Evolutionary conservation across 1,140 invertebrate species (phyloP).

Genomic region (Microplitis mediator): DNA sequence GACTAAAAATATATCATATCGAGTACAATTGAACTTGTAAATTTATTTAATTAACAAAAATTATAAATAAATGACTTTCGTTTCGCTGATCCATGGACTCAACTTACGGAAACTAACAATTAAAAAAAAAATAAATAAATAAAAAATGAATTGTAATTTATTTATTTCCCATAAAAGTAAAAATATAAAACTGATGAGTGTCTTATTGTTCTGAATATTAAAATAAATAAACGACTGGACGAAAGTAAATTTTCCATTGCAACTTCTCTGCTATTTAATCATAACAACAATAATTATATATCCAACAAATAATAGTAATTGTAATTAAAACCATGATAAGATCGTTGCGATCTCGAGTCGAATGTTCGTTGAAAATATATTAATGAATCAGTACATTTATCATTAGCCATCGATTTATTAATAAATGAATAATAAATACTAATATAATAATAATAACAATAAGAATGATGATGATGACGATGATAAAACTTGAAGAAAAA

Average conservation of each 20-base stretch:
- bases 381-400: no score
- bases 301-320: background rate
- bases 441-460: background rate
- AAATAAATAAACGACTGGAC: conserved; percentile 47
- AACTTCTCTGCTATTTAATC: background rate
- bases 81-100: no score
- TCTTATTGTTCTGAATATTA: conserved; percentile 56
- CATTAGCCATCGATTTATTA: no score
- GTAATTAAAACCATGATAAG: background rate
- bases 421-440: no score
- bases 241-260: conserved; percentile 40
- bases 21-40: no score
- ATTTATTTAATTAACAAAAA: no score
- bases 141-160: conserved; percentile 26
- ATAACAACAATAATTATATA: background rate
- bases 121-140: background rate
- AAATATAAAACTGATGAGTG: conserved; percentile 58
- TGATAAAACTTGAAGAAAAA: background rate
- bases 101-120: no score
- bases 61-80: no score
- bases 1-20: no score
- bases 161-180: conserved; percentile 36
- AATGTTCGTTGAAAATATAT: no score
- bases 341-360: no score
- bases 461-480: background rate